phyloP scores from a whole-genome alignment of 2,797 vertebrate genomes.

The Darevskia mixta region DNA sequence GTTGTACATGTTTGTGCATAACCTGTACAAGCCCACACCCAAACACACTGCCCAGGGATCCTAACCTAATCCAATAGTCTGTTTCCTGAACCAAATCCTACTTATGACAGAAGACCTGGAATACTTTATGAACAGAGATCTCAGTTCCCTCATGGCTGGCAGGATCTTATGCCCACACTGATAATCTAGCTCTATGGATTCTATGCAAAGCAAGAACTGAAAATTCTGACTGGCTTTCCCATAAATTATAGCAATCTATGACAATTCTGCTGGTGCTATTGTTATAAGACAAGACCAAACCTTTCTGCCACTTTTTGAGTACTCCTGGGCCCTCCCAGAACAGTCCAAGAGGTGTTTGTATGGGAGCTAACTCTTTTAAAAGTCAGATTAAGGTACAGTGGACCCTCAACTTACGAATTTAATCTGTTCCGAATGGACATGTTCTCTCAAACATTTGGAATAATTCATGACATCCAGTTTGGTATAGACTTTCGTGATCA shows the following conservation, averaged over 20 bases:
- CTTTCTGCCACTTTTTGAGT: neutral
- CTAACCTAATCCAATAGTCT: neutral
- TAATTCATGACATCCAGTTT: neutral
- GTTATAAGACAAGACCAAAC: neutral
- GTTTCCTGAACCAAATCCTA: neutral
- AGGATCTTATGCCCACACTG: neutral
- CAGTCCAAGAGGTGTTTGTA: neutral
- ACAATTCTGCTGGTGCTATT: neutral
- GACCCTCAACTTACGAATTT: too few species aligned
- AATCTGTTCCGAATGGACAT: too few species aligned
- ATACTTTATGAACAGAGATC: neutral
- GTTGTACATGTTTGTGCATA: too few species aligned
- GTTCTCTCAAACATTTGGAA: slow-evolving; percentile 16
- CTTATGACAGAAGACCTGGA: neutral
- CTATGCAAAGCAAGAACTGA: neutral
- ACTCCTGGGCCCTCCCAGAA: too few species aligned
- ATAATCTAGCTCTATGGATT: neutral
- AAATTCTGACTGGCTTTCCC: neutral
- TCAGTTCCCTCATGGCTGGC: neutral
- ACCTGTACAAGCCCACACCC: too few species aligned
- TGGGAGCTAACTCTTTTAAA: too few species aligned
- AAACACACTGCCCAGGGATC: too few species aligned
- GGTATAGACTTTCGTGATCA: neutral
- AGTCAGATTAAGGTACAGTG: neutral
- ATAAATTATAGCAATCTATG: neutral